Evolutionary conservation across 2,888 invertebrate genomes (phyloP), one percentile per base, ranked within the genome.

Genomic region (Ophion ellenae): DNA sequence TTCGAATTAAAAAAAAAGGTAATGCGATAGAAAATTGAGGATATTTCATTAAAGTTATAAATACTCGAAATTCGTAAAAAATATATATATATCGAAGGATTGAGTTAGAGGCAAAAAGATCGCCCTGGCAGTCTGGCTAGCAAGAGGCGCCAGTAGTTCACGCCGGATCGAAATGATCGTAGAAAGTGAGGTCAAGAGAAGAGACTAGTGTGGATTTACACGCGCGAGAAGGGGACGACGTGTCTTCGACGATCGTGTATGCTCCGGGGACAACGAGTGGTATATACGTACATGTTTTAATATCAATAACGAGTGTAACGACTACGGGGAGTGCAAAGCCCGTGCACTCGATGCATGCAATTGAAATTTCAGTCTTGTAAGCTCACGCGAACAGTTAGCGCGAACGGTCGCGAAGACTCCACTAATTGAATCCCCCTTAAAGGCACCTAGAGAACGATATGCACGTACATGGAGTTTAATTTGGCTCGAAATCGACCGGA

Each of bases 111-210:
- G 64, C 32, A 20, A 75, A 57, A 47, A 59, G 76, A 76, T 32
- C 70, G 53, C 14, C 40, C 53, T 87, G 86, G 83, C 84, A 89
- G 88, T 85, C 81, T 84, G 87, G 70, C 76, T 57, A 71, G 47
- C 28, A 47, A 83, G 80, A 89, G 88, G 89, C 89, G 89, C 89
- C 90, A 84, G 71, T 85, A 74, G 61, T 79, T 71, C 85, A 85
- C 87, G 88, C 87, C 89, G 84, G 81, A 78, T 59, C 81, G 78
- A 86, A 90, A 89, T 88, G 89, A 88, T 91, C 88, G 89, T 90
- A 91, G 91, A 91, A 91, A 91, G 91, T 90, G 89, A 91, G 89
- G 91, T 91, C 90, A 88, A 89, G 88, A 91, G 86, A 87, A 86
- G 88, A 89, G 77, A 85, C 83, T 74, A 76, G 78, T 74, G 78